Evolutionary conservation across 2,113 vertebrate species (phyloP).

Genomic region (Alouatta palliata): DNA sequence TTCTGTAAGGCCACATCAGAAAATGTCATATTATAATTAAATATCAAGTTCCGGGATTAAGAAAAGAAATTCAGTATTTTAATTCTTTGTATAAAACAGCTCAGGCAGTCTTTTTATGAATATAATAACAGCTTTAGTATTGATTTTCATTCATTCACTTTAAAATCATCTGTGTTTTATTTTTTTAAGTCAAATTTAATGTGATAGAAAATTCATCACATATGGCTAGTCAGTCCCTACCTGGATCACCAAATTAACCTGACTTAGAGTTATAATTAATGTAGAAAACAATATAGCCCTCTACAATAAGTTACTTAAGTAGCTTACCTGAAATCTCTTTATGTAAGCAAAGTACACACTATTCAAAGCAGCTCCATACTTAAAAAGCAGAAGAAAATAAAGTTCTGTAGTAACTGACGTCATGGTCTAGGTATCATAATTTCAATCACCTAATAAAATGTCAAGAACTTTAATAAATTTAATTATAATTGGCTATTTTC

Average conservation of each 20-base stretch:
- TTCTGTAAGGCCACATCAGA: background rate
- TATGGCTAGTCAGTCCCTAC: conserved; percentile 35
- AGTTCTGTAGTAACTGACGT: background rate
- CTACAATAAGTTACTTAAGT: conserved; percentile 12
- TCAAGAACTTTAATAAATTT: background rate
- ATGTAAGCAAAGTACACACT: background rate
- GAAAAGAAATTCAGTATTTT: conserved; percentile 2
- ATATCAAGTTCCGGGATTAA: background rate
- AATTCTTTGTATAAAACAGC: conserved; percentile 31
- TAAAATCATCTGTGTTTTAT: conserved; percentile 70
- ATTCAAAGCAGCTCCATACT: background rate
- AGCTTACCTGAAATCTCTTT: background rate
- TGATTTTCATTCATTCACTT: conserved; percentile 51
- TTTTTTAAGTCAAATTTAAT: conserved; percentile 38
- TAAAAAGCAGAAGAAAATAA: conserved; percentile 33
- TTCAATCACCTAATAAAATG: conserved; percentile 29
- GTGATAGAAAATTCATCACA: conserved; percentile 59
- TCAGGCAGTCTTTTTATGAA: background rate
- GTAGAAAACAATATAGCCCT: conserved; percentile 41
- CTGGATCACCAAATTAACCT: background rate
- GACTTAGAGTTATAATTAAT: background rate
- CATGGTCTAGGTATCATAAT: conserved; percentile 7
- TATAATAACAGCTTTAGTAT: background rate
- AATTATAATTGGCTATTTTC: background rate
- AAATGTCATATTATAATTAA: conserved; percentile 24